Evolutionary conservation across 92 coral and sea anemone species (phyloP), one percentile per base, ranked within the genome.

Genomic region (Porites cylindrica): DNA sequence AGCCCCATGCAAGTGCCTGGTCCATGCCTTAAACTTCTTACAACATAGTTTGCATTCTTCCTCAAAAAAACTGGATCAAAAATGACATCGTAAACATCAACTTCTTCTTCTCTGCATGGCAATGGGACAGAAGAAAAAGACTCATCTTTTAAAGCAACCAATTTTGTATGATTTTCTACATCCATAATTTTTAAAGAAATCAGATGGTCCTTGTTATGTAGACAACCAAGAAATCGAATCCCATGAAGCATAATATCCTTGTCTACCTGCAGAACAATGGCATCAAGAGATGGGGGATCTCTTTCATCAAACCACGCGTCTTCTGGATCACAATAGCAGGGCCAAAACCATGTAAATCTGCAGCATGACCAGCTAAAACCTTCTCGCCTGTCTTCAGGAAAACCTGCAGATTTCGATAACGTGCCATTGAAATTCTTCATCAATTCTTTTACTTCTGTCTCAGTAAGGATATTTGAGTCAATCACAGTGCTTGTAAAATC

Each of bases 221-320:
- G 20, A 59, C 51, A 56, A 8, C 82, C 82, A 63, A 77, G 24
- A 52, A 77, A 52, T 24, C 82, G 26, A 52, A 77, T 8, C 16
- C 82, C 82, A 59, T 77, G 82, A 9, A 77, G 67, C 18, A 3
- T 26, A n/a, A 77, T 26, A 43, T 77, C 70, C 17, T 56, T 26
- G 23, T 77, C 70, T n/a, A 77, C 69, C 20, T 11, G 4, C 4
- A 77, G 60, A 17, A 14, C 19, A 26, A 77, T 17, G 6, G 24
- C 76, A 56, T 56, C 61, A 56, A 9, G 61, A 10, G 13, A 10
- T 10, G 61, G 61, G 20, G 8, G 23, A 7, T 16, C 2, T 7
- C 1, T 20, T 1, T 7, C 8, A 18, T 62, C 8, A 62, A 16
- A 62, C 17, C 20, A 5, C 66, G 19, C 7, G 18, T 20, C 66